Conservation (phyloP, 2,888 invertebrate species). For the Dicyrtomina minuta region DNA sequence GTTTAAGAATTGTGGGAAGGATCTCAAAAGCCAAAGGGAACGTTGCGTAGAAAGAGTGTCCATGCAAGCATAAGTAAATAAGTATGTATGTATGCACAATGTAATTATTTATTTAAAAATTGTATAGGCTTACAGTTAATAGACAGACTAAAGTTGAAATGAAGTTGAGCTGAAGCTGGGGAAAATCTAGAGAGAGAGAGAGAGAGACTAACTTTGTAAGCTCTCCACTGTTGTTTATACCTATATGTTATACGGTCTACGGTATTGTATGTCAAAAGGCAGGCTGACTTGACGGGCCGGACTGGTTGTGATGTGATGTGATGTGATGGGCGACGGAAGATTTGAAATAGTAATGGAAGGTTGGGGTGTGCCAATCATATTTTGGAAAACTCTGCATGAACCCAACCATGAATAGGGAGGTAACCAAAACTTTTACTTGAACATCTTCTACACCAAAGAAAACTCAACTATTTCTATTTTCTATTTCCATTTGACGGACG, state of each 20-base stretch:
- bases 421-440: conserved; percentile 37
- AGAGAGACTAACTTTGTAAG: conserved; percentile 20
- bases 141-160: conserved; percentile 17
- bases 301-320: conserved; percentile 12
- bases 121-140: neutral
- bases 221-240: too few relatives aligned
- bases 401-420: conserved; percentile 41
- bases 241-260: too few relatives aligned
- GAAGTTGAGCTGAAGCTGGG: conserved; percentile 19
- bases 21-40: too few relatives aligned
- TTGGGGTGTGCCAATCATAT: conserved; percentile 43
- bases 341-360: conserved; percentile 31
- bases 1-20: too few relatives aligned
- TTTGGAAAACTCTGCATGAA: conserved; percentile 46
- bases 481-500: neutral
- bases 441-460: conserved; percentile 18
- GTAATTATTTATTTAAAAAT: too few relatives aligned
- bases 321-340: conserved; percentile 33
- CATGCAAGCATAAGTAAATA: too few relatives aligned
- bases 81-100: too few relatives aligned
- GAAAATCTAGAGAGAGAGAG: neutral
- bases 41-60: too few relatives aligned
- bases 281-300: conserved; percentile 12
- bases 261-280: conserved; percentile 6
- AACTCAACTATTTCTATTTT: conserved; percentile 9